Conservation (phyloP, 2,113 vertebrate genomes). For the Enhydra lutris region DNA sequence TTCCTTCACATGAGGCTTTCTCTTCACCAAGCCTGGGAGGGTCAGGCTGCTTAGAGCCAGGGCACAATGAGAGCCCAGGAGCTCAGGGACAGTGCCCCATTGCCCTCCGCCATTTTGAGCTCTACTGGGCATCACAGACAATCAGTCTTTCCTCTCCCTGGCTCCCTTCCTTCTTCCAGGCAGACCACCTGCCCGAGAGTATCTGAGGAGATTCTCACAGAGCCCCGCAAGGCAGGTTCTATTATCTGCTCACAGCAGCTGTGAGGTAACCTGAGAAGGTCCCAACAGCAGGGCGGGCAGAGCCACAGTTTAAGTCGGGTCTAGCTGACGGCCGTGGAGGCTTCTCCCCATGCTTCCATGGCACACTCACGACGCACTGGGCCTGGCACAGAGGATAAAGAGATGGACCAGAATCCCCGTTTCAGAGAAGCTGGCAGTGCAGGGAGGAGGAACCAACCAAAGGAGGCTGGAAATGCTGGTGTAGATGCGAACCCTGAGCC, state of each 20-base stretch:
- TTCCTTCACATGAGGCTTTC: neutral
- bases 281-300: neutral
- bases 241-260: neutral
- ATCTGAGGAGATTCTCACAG: neutral
- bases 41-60: neutral
- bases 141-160: neutral
- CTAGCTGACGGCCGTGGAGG: neutral
- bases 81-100: neutral
- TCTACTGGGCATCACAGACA: no score
- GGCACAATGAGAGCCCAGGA: fast-evolving
- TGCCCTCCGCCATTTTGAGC: neutral
- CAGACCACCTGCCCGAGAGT: neutral
- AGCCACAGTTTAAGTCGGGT: neutral
- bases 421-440: neutral
- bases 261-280: no score
- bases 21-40: neutral
- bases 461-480: neutral
- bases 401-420: neutral
- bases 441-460: neutral
- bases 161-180: neutral
- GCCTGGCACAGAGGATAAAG: neutral
- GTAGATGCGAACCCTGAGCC: neutral
- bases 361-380: fast-evolving
- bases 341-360: neutral
- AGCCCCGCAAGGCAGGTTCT: neutral